Conservation (phyloP, 2,113 vertebrate species). For the Lates calcarifer region DNA sequence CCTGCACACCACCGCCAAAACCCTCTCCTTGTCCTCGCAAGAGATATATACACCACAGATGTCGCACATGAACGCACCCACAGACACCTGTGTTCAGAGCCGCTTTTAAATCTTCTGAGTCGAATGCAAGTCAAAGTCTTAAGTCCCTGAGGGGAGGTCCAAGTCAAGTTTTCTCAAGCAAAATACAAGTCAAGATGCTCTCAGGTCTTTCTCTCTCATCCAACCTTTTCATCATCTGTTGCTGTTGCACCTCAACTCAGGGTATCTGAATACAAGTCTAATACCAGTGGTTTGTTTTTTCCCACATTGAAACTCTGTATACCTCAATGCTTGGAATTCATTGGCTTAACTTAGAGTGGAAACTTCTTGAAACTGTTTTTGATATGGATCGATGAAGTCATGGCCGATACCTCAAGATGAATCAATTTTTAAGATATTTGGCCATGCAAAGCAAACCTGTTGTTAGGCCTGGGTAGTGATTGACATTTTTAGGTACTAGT, state of each 20-base stretch:
- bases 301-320: no score
- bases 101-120: not conserved
- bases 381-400: no score
- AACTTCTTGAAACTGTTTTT: not conserved
- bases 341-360: not conserved
- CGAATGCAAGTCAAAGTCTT: slow-evolving; percentile 9
- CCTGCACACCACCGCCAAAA: slow-evolving; percentile 41
- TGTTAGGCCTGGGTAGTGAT: no score
- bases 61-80: not conserved
- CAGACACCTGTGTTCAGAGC: slow-evolving; percentile 3
- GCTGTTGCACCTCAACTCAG: not conserved
- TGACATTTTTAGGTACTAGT: no score
- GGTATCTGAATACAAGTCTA: not conserved
- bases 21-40: not conserved
- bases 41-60: not conserved
- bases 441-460: no score
- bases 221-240: not conserved
- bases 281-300: no score
- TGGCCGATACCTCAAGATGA: no score
- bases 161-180: slow-evolving; percentile 24
- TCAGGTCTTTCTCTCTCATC: not conserved
- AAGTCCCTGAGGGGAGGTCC: not conserved
- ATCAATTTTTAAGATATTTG: no score
- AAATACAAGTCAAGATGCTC: slow-evolving; percentile 29
- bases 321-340: no score